Conservation (phyloP, 2,797 vertebrate genomes). For the Cheirogaleus major region DNA sequence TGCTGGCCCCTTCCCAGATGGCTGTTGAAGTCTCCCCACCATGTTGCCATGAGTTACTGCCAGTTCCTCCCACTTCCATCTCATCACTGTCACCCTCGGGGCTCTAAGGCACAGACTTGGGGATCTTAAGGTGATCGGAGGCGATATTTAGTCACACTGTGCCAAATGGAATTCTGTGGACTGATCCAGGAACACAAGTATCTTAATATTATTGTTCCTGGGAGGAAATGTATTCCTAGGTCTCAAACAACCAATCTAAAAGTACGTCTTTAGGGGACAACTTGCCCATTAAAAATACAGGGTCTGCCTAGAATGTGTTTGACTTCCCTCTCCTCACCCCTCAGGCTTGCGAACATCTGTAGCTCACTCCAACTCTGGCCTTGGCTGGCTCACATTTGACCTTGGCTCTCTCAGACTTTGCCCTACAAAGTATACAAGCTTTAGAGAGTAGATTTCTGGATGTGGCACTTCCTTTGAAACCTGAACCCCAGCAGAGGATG, state of each 20-base stretch:
- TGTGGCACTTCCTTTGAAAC: slow-evolving; percentile 54
- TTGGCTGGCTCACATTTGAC: background rate
- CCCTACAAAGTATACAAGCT: background rate
- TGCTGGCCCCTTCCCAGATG: background rate
- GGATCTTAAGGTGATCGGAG: background rate
- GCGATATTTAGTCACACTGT: background rate
- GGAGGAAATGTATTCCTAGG: background rate
- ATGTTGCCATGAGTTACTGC: background rate
- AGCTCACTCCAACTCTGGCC: background rate
- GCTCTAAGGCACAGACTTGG: background rate
- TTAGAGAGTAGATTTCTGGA: background rate
- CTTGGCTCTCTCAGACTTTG: background rate
- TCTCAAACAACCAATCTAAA: background rate
- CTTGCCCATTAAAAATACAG: background rate
- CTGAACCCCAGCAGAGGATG: background rate
- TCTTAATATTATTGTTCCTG: background rate
- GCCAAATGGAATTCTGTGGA: background rate
- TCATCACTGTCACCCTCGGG: background rate
- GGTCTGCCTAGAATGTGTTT: background rate
- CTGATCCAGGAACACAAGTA: background rate
- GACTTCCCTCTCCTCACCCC: background rate
- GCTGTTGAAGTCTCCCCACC: too few relatives aligned
- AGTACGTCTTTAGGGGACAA: background rate
- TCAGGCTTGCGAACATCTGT: background rate
- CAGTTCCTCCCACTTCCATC: background rate